Evolutionary conservation across 2,113 vertebrate species (phyloP).

Genomic region (Okapia johnstoni): DNA sequence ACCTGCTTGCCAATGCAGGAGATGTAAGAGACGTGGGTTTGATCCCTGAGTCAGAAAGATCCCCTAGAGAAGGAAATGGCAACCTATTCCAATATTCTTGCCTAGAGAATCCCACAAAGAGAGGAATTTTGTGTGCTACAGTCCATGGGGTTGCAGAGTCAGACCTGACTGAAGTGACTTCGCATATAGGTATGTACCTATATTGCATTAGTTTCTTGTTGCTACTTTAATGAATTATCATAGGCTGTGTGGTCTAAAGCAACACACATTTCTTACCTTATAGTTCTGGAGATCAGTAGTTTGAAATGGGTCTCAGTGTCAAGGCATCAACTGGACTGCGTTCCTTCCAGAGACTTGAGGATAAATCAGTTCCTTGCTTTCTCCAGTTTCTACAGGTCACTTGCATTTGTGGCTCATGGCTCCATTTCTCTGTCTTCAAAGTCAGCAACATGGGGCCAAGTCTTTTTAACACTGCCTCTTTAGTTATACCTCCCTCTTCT

Average conservation of each 20-base stretch:
- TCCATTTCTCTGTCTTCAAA: neutral
- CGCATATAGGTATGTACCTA: neutral
- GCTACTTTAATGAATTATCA: neutral
- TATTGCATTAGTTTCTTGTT: neutral
- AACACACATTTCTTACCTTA: neutral
- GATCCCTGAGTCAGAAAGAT: neutral
- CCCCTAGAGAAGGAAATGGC: neutral
- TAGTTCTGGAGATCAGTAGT: neutral
- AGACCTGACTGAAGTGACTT: neutral
- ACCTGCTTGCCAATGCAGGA: neutral
- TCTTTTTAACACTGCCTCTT: neutral
- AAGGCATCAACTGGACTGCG: accelerated
- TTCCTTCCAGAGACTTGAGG: neutral
- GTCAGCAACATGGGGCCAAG: neutral
- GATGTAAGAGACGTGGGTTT: neutral
- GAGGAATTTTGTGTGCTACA: neutral
- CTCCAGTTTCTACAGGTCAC: neutral
- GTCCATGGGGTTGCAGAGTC: neutral
- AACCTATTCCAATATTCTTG: neutral
- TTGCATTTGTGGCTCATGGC: neutral
- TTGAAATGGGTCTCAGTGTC: neutral
- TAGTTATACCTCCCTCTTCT: neutral
- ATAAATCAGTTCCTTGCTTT: neutral
- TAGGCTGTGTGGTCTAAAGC: neutral
- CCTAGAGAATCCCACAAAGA: neutral